phyloP scores from a whole-genome alignment of 2,888 invertebrate genomes.

The Hirtodrosophila duncani region DNA sequence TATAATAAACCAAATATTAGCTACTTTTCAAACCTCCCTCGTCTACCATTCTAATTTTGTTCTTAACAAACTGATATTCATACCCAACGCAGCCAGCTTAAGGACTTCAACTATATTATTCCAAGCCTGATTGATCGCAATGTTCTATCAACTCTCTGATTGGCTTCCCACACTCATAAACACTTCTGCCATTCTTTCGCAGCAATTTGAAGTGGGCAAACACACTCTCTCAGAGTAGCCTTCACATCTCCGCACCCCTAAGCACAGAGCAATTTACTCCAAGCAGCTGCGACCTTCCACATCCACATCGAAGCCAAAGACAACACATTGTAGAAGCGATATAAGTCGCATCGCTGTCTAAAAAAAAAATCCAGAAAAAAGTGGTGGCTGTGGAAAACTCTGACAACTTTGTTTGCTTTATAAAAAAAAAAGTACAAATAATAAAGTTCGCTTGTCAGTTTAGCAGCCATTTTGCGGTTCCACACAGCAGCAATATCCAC shows the following conservation, averaged over 20 bases:
- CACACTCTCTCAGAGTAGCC: not conserved
- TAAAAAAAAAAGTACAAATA: constrained; percentile 45
- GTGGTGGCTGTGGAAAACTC: constrained; percentile 17
- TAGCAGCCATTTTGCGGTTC: constrained; percentile 78
- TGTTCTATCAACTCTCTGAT: not conserved
- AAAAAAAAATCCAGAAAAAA: constrained; percentile 16
- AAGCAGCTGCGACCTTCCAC: constrained; percentile 53
- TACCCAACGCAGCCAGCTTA: no score
- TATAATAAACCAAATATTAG: no score
- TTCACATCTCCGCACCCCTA: not conserved
- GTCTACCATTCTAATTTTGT: no score
- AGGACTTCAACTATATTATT: no score
- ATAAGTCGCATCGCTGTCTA: constrained; percentile 51
- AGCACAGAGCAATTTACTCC: constrained; percentile 55
- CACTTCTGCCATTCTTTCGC: constrained; percentile 58
- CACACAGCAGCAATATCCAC: constrained; percentile 30
- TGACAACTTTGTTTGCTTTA: constrained; percentile 33
- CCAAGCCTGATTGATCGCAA: no score
- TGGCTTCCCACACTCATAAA: constrained; percentile 59
- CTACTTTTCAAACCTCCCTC: no score
- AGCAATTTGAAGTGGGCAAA: constrained; percentile 58
- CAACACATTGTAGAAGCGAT: constrained; percentile 57
- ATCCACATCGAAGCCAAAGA: constrained; percentile 36
- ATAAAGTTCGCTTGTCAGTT: constrained; percentile 77
- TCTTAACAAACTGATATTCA: no score